These are phyloP conservation scores for Drosophila putrida DNA, from an alignment of 2,888 invertebrate species.

Conservation along the genomic window DNA sequence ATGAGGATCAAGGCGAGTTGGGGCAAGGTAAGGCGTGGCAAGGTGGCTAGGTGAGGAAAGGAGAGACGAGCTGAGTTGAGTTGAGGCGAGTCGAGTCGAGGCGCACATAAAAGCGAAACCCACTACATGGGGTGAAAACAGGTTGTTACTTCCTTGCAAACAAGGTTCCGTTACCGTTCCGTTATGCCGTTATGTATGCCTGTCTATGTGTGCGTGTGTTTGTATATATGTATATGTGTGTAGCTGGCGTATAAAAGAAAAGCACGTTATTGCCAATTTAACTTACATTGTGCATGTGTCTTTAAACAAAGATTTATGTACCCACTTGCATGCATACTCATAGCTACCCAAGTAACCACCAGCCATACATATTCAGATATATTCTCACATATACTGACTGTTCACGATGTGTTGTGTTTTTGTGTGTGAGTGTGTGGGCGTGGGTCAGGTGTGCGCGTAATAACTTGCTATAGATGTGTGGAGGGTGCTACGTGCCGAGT, in stretches of 20 bases:
- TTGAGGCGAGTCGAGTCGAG: constrained; percentile 36
- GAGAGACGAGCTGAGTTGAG: constrained; percentile 17
- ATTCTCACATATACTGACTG: not conserved
- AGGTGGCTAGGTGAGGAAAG: constrained; percentile 3
- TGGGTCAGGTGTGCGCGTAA: constrained; percentile 74
- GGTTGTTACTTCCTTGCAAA: constrained; percentile 81
- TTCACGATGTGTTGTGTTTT: constrained; percentile 2
- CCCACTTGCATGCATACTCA: constrained; percentile 77
- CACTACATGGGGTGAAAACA: constrained; percentile 79
- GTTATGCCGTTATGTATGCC: constrained; percentile 67
- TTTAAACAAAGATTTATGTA: constrained; percentile 81
- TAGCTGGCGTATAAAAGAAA: constrained; percentile 76
- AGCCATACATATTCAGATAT: constrained; percentile 18
- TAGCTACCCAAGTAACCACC: constrained; percentile 43
- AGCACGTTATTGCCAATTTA: constrained; percentile 80
- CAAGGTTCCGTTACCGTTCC: constrained; percentile 82
- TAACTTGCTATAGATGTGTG: constrained; percentile 70
- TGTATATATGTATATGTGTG: constrained; percentile 34
- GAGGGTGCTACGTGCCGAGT: constrained; percentile 48
- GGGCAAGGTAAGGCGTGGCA: not conserved
- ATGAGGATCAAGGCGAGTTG: constrained; percentile 38
- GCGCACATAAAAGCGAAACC: constrained; percentile 67
- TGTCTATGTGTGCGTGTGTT: constrained; percentile 12
- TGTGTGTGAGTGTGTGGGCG: constrained; percentile 25
- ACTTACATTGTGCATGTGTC: constrained; percentile 80